Conservation (phyloP, 2,113 vertebrate genomes). For the Saccopteryx bilineata region DNA sequence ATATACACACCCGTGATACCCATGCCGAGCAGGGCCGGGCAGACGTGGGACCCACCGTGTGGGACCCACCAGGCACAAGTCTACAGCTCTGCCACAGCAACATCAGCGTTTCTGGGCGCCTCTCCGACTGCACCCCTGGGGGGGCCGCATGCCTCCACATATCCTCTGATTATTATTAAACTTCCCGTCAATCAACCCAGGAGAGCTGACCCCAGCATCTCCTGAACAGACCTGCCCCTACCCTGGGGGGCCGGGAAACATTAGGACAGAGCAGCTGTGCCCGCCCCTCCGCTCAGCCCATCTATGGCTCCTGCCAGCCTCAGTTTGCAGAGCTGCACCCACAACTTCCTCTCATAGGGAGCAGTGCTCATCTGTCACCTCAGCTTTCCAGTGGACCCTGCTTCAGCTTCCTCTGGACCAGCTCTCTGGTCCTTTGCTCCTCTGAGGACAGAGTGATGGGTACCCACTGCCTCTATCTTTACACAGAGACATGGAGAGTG, state of each 20-base stretch:
- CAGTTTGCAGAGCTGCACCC: not conserved
- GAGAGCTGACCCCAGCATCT: not conserved
- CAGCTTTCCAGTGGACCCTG: not conserved
- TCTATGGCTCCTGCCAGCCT: not conserved
- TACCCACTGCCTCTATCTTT: not conserved
- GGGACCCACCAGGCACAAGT: accelerated
- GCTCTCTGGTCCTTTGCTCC: not conserved
- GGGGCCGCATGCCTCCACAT: too few species aligned
- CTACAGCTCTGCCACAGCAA: not conserved
- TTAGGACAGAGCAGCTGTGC: not conserved
- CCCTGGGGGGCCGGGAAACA: not conserved
- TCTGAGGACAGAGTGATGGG: not conserved
- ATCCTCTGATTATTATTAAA: not conserved
- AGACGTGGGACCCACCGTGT: accelerated
- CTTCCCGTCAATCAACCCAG: too few species aligned
- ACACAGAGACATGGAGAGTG: not conserved
- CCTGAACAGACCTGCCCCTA: too few species aligned
- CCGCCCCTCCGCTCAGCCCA: not conserved
- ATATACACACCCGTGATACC: not conserved
- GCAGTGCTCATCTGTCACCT: not conserved
- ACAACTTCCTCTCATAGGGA: not conserved
- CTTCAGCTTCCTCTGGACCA: not conserved
- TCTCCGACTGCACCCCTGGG: not conserved
- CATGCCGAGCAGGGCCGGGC: not conserved
- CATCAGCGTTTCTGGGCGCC: accelerated